A percentile compares a stretch with the other conserved stretches of the same genome.
phyloP scores from a whole-genome alignment of 2,797 vertebrate species.

The Avahi laniger region DNA sequence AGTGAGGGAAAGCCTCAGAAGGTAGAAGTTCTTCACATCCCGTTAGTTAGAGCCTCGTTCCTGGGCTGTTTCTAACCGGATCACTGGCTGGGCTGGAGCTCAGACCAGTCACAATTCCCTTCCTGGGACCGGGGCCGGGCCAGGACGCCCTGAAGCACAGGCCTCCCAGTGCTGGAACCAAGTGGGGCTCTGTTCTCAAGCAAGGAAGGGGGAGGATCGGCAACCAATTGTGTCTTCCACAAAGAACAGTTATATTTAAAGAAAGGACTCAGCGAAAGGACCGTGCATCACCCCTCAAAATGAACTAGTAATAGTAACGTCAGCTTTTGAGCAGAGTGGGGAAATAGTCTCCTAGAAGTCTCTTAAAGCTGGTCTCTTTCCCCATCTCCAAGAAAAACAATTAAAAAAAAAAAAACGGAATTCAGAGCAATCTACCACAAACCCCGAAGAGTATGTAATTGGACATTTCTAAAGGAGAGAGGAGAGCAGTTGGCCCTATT shows the following conservation, averaged over 20 bases:
- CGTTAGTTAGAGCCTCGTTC: background rate
- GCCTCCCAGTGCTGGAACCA: background rate
- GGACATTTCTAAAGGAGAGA: background rate
- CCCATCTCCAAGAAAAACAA: background rate
- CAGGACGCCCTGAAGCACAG: background rate
- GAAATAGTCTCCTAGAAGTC: background rate
- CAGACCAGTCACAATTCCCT: background rate
- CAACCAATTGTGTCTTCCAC: background rate
- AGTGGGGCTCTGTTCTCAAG: background rate
- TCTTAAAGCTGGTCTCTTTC: background rate
- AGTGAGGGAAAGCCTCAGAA: background rate
- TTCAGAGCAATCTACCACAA: background rate
- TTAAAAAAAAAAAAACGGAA: background rate
- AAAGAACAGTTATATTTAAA: background rate
- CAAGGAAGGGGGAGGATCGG: background rate
- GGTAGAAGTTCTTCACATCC: background rate
- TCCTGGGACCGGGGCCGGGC: background rate
- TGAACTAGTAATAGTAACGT: background rate
- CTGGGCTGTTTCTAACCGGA: background rate
- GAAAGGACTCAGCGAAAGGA: background rate
- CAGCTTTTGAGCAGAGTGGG: background rate
- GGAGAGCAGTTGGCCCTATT: background rate
- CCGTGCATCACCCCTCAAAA: background rate
- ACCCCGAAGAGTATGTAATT: background rate
- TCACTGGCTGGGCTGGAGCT: background rate